Evolutionary conservation across 2,888 invertebrate species (phyloP).

Genomic region (Tolmerus cingulatus): DNA sequence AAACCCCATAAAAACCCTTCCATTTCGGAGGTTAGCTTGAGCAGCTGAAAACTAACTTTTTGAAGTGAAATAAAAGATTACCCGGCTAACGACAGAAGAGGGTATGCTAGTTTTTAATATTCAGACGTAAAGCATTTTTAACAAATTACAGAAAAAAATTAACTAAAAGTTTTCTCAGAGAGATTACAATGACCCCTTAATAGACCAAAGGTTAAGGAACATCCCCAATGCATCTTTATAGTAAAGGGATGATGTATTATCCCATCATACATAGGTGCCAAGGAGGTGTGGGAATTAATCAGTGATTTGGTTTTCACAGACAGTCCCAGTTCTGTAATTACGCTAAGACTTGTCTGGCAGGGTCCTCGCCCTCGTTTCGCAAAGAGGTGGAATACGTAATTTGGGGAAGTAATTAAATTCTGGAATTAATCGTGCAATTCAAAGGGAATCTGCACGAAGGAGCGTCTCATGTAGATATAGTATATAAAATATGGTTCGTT

Average conservation of each 20-base stretch:
- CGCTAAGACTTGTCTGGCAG: not conserved
- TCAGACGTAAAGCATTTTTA: no score
- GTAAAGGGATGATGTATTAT: not conserved
- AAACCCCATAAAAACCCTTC: no score
- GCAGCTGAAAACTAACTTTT: no score
- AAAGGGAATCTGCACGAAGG: not conserved
- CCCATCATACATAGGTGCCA: not conserved
- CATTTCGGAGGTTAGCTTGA: no score
- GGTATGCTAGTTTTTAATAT: no score
- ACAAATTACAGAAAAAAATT: no score
- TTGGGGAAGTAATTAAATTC: conserved; percentile 16
- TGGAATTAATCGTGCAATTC: not conserved
- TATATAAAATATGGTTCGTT: not conserved
- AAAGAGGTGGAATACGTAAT: not conserved
- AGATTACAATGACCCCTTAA: no score
- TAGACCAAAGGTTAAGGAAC: no score
- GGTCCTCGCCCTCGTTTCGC: not conserved
- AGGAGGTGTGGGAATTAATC: not conserved
- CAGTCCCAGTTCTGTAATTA: not conserved
- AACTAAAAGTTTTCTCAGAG: no score
- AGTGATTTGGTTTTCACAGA: not conserved
- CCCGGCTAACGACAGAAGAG: no score
- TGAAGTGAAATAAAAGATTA: no score
- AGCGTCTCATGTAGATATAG: not conserved
- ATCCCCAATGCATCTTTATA: not conserved